Conservation (phyloP, 2,113 vertebrate genomes). For the Parotia lawesii region DNA sequence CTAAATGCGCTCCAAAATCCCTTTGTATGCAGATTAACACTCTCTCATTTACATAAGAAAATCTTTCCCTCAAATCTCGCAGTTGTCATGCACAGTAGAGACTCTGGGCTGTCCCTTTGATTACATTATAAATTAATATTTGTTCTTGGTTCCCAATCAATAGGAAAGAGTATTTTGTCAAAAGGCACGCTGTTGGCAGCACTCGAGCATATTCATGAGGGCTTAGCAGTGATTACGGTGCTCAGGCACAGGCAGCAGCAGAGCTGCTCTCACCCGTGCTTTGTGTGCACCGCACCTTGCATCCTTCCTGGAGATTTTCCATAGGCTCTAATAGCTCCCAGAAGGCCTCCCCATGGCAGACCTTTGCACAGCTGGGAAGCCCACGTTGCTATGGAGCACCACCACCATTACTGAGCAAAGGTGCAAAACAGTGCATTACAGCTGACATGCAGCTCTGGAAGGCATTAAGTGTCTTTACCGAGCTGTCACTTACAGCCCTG, state of each 20-base stretch:
- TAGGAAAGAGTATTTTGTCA: slow-evolving; percentile 7
- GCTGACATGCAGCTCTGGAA: slow-evolving; percentile 19
- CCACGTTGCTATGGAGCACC: slow-evolving; percentile 52
- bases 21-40: slow-evolving; percentile 25
- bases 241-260: not conserved
- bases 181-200: not conserved
- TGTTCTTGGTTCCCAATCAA: not conserved
- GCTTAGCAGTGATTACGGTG: slow-evolving; percentile 18
- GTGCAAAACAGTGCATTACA: slow-evolving; percentile 34
- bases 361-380: slow-evolving; percentile 54
- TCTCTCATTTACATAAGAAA: not conserved
- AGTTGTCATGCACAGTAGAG: slow-evolving; percentile 34
- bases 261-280: not conserved
- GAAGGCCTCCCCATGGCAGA: not conserved
- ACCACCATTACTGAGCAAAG: slow-evolving; percentile 39
- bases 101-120: not conserved
- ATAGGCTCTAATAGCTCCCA: slow-evolving; percentile 65
- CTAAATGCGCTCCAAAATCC: not conserved
- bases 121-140: slow-evolving; percentile 60
- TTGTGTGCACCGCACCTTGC: not conserved
- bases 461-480: slow-evolving; percentile 67
- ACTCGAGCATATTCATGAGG: slow-evolving; percentile 52
- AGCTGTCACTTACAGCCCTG: slow-evolving; percentile 70
- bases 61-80: slow-evolving; percentile 28
- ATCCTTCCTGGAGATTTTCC: slow-evolving; percentile 44